Base-by-base conservation (phyloP, 2,797 vertebrate species). In the Prunella strophiata region DNA sequence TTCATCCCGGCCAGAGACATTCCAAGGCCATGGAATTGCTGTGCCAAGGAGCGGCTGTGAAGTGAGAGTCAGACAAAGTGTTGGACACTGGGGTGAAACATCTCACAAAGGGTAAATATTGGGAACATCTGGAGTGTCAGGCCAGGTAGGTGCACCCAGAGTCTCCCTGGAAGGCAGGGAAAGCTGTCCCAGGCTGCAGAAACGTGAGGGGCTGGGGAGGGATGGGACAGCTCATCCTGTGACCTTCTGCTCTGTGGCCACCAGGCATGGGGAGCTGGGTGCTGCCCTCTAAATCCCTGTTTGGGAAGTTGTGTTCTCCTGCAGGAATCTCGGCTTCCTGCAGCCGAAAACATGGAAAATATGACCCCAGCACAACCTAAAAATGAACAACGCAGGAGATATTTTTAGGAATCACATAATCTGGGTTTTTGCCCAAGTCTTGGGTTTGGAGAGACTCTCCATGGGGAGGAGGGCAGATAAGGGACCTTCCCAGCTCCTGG, bases 1-100 rank as follows among this genome's bases (percentile, higher is more conserved):
- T 42, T 57, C 57, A 71, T 71, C 42, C 43, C 0, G 0, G 5
- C 30, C 0, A 0, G 54, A 34, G 26, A 48, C 21, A 9, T 34
- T 21, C 66, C 15, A 8, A 30, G 26, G 65, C 21, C 21, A 14
- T 47, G 77, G 34, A 54, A 61, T 10, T 30, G 25, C 61, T 34
- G 47, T 1, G 0, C 52, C 52, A 42, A 67, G 70, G 77, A 74
- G 62, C 0, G 11, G 15, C 58, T 45, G 27, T 2, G 19, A 79
- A 40, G 51, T 8, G 45, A 50, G 59, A 54, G 18, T 21, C 0
- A 0, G 22, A 36, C 34, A 36, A 48, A 32, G 55, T 0, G 1
- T 47, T 0, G 0, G 26, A 61, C 74, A 13, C 14, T 1, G 6
- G 36, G 58, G 30, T 42, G 54, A 75, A 84, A 62, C n/a, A 36